Evolutionary conservation across 2,888 invertebrate species (phyloP).

Genomic region (Eubasilissa splendida): DNA sequence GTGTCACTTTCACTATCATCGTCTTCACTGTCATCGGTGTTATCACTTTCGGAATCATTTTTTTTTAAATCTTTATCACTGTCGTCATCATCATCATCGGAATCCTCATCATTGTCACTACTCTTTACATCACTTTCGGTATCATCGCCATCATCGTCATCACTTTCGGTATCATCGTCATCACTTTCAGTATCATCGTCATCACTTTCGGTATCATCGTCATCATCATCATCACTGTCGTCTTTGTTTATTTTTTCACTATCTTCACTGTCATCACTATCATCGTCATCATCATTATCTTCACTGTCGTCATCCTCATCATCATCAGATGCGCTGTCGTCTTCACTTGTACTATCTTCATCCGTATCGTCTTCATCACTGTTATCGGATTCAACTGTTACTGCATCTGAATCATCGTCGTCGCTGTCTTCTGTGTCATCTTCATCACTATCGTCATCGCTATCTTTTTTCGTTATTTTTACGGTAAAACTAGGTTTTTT

Average conservation of each 20-base stretch:
- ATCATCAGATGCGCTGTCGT: constrained; percentile 57
- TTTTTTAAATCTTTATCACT: constrained; percentile 56
- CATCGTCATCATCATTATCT: constrained; percentile 43
- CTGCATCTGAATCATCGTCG: constrained; percentile 53
- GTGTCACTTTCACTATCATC: constrained; percentile 38
- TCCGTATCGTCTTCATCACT: constrained; percentile 55
- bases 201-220: constrained; percentile 57
- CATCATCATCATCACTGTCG: constrained; percentile 52
- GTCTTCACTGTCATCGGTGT: constrained; percentile 30
- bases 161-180: constrained; percentile 59
- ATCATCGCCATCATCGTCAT: constrained; percentile 44
- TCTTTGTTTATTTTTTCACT: constrained; percentile 59
- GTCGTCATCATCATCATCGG: constrained; percentile 59
- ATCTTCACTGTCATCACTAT: constrained; percentile 59
- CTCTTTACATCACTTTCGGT: constrained; percentile 43
- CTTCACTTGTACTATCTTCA: constrained; percentile 52
- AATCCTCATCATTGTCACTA: constrained; percentile 50
- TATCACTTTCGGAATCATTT: constrained; percentile 46
- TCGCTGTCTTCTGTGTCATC: constrained; percentile 45
- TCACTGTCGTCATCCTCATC: constrained; percentile 51
- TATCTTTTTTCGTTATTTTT: constrained; percentile 43
- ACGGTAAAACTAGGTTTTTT: constrained; percentile 43
- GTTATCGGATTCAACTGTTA: constrained; percentile 45
- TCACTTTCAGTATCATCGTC: constrained; percentile 59
- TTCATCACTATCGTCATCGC: constrained; percentile 51